Percentiles rank a stretch among this genome's conserved stretches.
phyloP scores from a whole-genome alignment of 2,113 vertebrate species.

The Mus pahari region DNA sequence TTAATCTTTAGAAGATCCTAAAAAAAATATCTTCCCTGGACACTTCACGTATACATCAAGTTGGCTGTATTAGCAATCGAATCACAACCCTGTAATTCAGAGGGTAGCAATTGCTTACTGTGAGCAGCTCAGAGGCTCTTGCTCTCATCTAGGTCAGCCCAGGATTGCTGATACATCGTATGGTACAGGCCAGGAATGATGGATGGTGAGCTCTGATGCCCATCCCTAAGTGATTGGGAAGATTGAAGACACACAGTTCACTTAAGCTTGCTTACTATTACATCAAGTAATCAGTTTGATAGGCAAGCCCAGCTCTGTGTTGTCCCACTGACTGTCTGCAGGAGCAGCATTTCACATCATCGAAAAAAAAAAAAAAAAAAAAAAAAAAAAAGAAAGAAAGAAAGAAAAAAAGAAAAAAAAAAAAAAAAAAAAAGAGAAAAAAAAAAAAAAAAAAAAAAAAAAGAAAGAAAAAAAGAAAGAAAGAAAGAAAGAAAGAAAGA shows the following conservation, averaged over 20 bases:
- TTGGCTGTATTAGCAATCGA: conserved; percentile 89
- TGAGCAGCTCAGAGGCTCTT: conserved; percentile 87
- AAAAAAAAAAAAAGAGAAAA: too few species aligned
- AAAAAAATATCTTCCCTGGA: conserved; percentile 84
- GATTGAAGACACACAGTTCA: conserved; percentile 96
- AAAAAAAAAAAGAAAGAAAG: conserved; percentile 59
- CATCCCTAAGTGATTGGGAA: conserved; percentile 96
- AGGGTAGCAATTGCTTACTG: conserved; percentile 89
- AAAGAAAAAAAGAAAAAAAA: too few species aligned
- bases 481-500: too few species aligned
- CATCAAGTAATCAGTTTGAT: conserved; percentile 92
- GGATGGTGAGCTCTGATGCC: conserved; percentile 93
- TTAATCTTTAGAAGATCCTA: conserved; percentile 88
- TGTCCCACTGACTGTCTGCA: conserved; percentile 84
- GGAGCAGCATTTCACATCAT: conserved; percentile 83
- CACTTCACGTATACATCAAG: conserved; percentile 88
- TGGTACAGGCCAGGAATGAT: conserved; percentile 93
- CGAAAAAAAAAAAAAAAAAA: conserved; percentile 83
- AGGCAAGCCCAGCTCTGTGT: conserved; percentile 87
- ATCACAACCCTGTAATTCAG: conserved; percentile 90
- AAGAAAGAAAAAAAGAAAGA: too few species aligned
- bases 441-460: too few species aligned
- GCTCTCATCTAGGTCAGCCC: conserved; percentile 88
- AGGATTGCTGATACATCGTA: conserved; percentile 93
- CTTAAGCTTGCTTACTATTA: conserved; percentile 93